These are phyloP conservation scores for Clarias batrachus DNA, from an alignment of 2,113 vertebrate genomes.

Conservation along the genomic window DNA sequence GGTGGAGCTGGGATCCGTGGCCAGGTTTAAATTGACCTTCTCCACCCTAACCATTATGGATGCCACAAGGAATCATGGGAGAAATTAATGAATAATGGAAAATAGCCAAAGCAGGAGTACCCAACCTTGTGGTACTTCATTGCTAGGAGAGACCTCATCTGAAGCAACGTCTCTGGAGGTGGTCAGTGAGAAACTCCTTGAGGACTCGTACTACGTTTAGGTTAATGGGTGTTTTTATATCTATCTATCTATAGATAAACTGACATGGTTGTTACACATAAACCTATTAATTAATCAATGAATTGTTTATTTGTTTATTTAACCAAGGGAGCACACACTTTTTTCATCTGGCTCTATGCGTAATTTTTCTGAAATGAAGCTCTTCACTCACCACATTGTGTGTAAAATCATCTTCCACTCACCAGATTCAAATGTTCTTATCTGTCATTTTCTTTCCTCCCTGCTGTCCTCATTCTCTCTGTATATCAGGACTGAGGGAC, in stretches of 20 bases:
- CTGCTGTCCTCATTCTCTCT: neutral
- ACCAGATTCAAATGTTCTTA: neutral
- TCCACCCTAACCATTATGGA: too few relatives aligned
- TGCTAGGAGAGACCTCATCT: too few relatives aligned
- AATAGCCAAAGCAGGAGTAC: too few relatives aligned
- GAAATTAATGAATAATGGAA: too few relatives aligned
- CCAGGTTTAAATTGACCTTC: too few relatives aligned
- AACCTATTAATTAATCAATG: neutral
- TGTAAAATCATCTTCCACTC: neutral
- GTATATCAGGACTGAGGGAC: neutral
- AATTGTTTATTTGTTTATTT: neutral
- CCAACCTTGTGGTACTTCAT: too few relatives aligned
- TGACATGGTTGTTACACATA: neutral
- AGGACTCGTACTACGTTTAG: too few relatives aligned
- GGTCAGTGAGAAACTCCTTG: too few relatives aligned
- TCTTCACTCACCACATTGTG: neutral
- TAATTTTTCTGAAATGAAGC: neutral
- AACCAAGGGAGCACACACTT: neutral
- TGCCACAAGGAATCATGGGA: too few relatives aligned
- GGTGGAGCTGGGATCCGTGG: too few relatives aligned
- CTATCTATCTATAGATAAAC: neutral
- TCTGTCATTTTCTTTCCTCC: conserved; percentile 12
- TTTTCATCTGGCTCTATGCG: neutral
- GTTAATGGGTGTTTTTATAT: too few relatives aligned
- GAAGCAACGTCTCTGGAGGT: too few relatives aligned